phyloP scores from a whole-genome alignment of 2,888 invertebrate species.

The Plagodis dolabraria region DNA sequence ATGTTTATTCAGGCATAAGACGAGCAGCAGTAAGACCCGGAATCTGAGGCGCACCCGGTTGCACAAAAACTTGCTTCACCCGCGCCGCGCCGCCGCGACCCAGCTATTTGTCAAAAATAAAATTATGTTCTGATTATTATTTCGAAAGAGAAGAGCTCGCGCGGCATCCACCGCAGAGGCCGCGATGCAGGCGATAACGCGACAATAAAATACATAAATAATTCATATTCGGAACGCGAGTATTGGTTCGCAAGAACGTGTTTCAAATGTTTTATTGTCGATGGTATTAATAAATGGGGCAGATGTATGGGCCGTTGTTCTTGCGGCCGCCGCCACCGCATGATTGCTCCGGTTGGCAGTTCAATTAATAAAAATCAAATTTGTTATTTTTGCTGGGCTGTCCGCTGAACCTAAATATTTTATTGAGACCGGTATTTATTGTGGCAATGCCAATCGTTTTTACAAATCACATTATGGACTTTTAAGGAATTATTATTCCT shows the following conservation, averaged over 20 bases:
- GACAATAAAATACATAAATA: constrained; percentile 83
- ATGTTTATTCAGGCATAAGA: constrained; percentile 60
- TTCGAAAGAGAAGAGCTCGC: constrained; percentile 57
- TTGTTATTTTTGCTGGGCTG: constrained; percentile 52
- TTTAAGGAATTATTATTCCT: too few relatives aligned
- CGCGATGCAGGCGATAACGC: constrained; percentile 77
- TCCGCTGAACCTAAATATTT: constrained; percentile 16
- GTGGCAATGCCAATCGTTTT: neutral
- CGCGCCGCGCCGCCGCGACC: constrained; percentile 55
- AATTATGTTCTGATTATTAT: constrained; percentile 81
- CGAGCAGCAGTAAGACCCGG: constrained; percentile 40
- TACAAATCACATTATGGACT: too few relatives aligned
- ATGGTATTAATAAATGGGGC: constrained; percentile 79
- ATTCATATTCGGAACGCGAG: constrained; percentile 73
- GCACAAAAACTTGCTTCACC: constrained; percentile 61
- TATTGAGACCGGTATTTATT: constrained; percentile 9
- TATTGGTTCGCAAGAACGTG: constrained; percentile 84
- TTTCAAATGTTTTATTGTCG: constrained; percentile 81
- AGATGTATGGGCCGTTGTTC: constrained; percentile 68
- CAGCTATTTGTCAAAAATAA: constrained; percentile 83
- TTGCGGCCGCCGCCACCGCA: constrained; percentile 46
- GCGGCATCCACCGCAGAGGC: constrained; percentile 57
- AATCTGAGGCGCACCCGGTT: constrained; percentile 51
- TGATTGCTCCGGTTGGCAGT: constrained; percentile 63
- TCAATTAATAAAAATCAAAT: constrained; percentile 76